A percentile compares a stretch with the other conserved stretches of the same genome.
Evolutionary conservation across 2,888 invertebrate genomes (phyloP).

Genomic region (Tetragnatha montana): DNA sequence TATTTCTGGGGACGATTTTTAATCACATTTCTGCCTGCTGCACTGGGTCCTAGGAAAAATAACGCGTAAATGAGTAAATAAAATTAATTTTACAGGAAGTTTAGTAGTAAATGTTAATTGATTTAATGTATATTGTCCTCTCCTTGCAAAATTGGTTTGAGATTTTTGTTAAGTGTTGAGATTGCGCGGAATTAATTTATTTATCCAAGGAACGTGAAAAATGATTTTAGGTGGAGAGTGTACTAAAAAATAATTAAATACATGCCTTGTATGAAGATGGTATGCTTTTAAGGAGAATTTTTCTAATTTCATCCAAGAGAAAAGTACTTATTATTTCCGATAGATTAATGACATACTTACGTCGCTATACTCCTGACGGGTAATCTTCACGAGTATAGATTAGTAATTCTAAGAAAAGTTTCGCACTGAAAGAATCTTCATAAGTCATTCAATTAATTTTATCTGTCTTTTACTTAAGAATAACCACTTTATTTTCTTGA

Average conservation of each 20-base stretch:
- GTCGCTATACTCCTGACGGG: too few relatives aligned
- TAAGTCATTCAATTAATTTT: too few relatives aligned
- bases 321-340: not conserved
- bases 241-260: not conserved
- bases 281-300: constrained; percentile 1
- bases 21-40: not conserved
- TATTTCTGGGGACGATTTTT: not conserved
- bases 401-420: too few relatives aligned
- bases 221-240: not conserved
- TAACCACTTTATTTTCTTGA: too few relatives aligned
- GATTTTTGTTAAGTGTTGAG: not conserved
- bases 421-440: too few relatives aligned
- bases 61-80: not conserved
- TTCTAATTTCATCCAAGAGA: not conserved
- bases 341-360: not conserved
- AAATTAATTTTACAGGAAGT: not conserved
- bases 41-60: not conserved
- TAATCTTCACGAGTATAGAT: too few relatives aligned
- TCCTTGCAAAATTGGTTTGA: not conserved
- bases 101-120: not conserved
- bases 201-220: not conserved
- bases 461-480: too few relatives aligned
- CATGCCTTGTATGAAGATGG: not conserved
- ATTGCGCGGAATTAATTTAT: not conserved
- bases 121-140: not conserved